Evolutionary conservation across 2,797 vertebrate genomes (phyloP).

Genomic region (Natrix natrix): DNA sequence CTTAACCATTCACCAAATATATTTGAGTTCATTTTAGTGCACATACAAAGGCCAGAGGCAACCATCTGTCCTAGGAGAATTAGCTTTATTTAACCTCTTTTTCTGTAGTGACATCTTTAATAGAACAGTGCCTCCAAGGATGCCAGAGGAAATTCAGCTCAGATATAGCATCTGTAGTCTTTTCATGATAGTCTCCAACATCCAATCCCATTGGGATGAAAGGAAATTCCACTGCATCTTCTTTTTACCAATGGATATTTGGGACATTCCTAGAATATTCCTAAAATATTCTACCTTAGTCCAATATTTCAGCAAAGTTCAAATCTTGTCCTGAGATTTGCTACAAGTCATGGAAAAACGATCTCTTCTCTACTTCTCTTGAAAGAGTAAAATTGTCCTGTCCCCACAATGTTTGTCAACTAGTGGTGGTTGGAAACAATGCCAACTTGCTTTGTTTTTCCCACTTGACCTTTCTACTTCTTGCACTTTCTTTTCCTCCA

Average conservation of each 20-base stretch:
- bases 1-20: neutral
- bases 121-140: constrained; percentile 9
- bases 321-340: neutral
- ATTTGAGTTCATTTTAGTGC: neutral
- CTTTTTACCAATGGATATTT: constrained; percentile 8
- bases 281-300: neutral
- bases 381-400: neutral
- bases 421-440: neutral
- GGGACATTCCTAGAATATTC: neutral
- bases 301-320: neutral
- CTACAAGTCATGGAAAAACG: neutral
- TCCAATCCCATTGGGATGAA: neutral
- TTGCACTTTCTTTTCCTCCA: neutral
- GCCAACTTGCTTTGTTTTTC: neutral
- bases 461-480: neutral
- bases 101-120: constrained; percentile 25
- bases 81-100: neutral
- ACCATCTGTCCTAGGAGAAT: constrained; percentile 1
- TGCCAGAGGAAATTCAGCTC: neutral
- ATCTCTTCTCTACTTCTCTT: neutral
- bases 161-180: constrained; percentile 14
- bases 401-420: neutral
- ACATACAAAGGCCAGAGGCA: neutral
- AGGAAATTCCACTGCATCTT: constrained; percentile 26
- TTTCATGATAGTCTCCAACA: constrained; percentile 1